phyloP scores from a whole-genome alignment of 2,797 vertebrate genomes.

The Harpagifer antarcticus region DNA sequence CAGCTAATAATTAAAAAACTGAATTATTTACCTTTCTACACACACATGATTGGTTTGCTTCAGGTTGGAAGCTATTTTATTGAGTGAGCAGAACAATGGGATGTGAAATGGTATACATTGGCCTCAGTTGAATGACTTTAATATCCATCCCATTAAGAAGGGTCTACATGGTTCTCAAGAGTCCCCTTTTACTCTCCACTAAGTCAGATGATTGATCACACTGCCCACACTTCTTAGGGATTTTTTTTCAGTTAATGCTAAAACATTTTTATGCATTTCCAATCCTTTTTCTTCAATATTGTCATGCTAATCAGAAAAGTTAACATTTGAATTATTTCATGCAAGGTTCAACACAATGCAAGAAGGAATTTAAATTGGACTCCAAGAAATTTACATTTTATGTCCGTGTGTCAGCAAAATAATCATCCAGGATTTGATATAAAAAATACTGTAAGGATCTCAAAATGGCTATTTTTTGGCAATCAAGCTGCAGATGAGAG shows the following conservation, averaged over 20 bases:
- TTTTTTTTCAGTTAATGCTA: slow-evolving; percentile 57
- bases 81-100: slow-evolving; percentile 72
- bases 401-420: background rate
- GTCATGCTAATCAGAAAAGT: slow-evolving; percentile 69
- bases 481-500: slow-evolving; percentile 32
- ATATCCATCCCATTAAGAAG: slow-evolving; percentile 77
- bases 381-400: slow-evolving; percentile 24
- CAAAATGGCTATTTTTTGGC: slow-evolving; percentile 19
- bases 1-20: slow-evolving; percentile 39
- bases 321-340: slow-evolving; percentile 62
- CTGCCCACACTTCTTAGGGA: slow-evolving; percentile 55
- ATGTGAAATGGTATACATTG: slow-evolving; percentile 80
- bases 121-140: slow-evolving; percentile 80
- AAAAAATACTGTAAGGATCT: background rate
- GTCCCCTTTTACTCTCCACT: slow-evolving; percentile 60
- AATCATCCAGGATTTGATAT: slow-evolving; percentile 3
- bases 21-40: slow-evolving; percentile 47
- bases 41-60: slow-evolving; percentile 69
- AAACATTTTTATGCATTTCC: slow-evolving; percentile 45
- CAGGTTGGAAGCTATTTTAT: slow-evolving; percentile 78
- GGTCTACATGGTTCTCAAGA: slow-evolving; percentile 63
- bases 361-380: slow-evolving; percentile 18
- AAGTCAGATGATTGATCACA: slow-evolving; percentile 75
- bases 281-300: slow-evolving; percentile 68
- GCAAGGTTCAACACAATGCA: slow-evolving; percentile 53